Percentiles rank a stretch among this genome's conserved stretches.
These are phyloP conservation scores for Ailurus styani DNA, from an alignment of 2,113 vertebrate genomes.

Conservation along the genomic window DNA sequence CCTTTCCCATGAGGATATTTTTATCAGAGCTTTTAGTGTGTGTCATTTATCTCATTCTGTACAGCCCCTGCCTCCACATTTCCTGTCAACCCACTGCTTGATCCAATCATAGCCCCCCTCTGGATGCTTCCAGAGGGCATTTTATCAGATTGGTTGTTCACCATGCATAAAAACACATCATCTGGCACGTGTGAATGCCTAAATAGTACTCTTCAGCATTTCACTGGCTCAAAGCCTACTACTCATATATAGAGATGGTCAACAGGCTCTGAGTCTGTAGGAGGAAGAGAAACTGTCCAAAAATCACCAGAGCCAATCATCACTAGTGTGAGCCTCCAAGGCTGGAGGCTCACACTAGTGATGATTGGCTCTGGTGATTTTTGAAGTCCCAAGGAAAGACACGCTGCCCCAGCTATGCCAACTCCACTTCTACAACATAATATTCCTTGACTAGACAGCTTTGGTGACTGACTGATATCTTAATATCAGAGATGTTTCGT, in stretches of 20 bases:
- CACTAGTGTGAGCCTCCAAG: no score
- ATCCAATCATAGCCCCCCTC: background rate
- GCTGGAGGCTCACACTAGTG: background rate
- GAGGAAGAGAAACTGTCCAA: background rate
- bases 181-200: background rate
- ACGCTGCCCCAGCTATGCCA: background rate
- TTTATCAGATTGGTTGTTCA: background rate
- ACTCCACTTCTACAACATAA: background rate
- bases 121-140: background rate
- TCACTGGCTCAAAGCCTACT: background rate
- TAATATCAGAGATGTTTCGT: background rate
- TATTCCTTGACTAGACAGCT: background rate
- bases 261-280: background rate
- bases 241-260: background rate
- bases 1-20: constrained; percentile 28
- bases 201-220: background rate
- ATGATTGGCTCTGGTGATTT: background rate
- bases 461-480: background rate
- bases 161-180: background rate
- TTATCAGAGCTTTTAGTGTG: background rate
- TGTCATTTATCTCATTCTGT: background rate
- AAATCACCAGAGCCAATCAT: no score
- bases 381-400: background rate
- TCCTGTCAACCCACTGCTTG: constrained; percentile 3
- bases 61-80: background rate